Conservation (phyloP, 2,797 vertebrate species). For the Notamacropus eugenii region DNA sequence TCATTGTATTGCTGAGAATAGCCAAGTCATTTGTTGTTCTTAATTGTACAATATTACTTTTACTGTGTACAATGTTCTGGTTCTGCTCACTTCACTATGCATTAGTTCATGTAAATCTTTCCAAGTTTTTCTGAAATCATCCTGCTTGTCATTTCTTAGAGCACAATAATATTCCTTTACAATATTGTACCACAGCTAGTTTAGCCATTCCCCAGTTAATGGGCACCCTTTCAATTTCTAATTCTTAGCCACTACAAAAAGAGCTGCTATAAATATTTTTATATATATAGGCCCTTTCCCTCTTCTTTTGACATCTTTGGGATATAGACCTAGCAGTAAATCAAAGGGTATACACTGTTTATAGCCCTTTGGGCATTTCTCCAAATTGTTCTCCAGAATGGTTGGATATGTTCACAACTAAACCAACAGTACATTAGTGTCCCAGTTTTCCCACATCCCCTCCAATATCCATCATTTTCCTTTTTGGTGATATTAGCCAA, state of each 20-base stretch:
- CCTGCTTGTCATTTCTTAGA: neutral
- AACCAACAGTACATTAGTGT: neutral
- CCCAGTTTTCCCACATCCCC: neutral
- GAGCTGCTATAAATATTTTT: neutral
- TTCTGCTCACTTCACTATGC: neutral
- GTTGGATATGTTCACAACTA: neutral
- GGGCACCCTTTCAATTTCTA: neutral
- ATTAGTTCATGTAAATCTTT: neutral
- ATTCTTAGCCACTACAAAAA: neutral
- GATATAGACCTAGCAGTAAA: neutral
- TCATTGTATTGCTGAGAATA: neutral
- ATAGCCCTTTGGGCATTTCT: neutral
- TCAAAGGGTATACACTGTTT: neutral
- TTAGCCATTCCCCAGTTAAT: neutral
- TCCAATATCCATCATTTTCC: neutral
- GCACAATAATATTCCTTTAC: neutral
- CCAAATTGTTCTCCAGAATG: neutral
- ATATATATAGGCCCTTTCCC: neutral
- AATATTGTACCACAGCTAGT: neutral
- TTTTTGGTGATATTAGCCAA: neutral
- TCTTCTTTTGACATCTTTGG: neutral
- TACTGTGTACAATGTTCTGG: neutral
- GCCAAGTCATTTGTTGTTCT: neutral
- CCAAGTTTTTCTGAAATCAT: neutral
- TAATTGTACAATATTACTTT: neutral